Evolutionary conservation across 2,888 invertebrate genomes (phyloP), one percentile per base, ranked within the genome.

Genomic region (Serripes groenlandicus): DNA sequence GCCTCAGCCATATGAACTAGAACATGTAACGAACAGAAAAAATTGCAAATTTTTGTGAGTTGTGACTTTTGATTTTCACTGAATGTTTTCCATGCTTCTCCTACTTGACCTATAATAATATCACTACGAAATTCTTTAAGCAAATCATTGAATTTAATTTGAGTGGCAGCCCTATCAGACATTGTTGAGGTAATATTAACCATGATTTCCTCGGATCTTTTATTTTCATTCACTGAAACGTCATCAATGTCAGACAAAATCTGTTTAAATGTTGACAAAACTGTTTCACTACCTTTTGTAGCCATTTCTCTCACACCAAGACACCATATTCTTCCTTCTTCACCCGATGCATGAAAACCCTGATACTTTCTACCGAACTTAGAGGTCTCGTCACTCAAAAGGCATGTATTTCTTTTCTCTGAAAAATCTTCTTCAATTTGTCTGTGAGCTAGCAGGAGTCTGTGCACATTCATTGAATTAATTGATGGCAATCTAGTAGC

Each of bases 381-480:
- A 9, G 76, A 76, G 15, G 76, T 76, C 49, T 76, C 76, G 34
- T 76, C 76, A 42, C 70, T 70, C 42, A 76, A 62, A 30, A 76
- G 52, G 34, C 76, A 76, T 52, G 70, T 11, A 62, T 76, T 76
- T 70, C 28, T n/a, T 60, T 76, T 70, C 28, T 76, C 18, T 70
- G 69, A 60, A 56, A 76, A 32, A 23, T 70, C 52, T 76, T 76
- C 62, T 49, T 30, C 76, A 34, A 76, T 49, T 30, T 76, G 76
- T 70, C 60, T 76, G 60, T 70, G 76, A 30, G 49, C 60, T 35
- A 49, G 42, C 15, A 76, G 49, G 42, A 76, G 70, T 58, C 76
- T 60, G 34, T 76, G 58, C 42, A 76, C 60, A 70, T 76, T 76
- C 76, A 76, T 76, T 37, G 70, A 70, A 70, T 76, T 76, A n/a